Conservation (phyloP, 2,797 vertebrate species). For the Silurus lanzhouensis region DNA sequence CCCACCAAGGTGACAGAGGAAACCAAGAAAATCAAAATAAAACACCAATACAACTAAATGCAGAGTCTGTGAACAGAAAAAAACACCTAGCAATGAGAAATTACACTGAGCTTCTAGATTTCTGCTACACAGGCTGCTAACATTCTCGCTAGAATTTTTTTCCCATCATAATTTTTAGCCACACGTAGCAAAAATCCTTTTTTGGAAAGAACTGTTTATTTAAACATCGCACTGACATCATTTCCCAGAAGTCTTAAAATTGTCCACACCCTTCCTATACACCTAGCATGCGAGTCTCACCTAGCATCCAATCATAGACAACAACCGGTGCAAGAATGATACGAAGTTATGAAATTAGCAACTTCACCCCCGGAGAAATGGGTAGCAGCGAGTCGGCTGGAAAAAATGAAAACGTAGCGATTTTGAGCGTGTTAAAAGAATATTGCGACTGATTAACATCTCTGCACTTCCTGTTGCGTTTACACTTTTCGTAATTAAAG, state of each 20-base stretch:
- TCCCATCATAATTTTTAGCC: too few relatives aligned
- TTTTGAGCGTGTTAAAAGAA: background rate
- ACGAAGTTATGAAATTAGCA: conserved; percentile 11
- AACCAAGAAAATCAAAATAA: too few relatives aligned
- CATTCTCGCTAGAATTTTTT: too few relatives aligned
- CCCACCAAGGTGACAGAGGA: too few relatives aligned
- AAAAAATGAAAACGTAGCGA: background rate
- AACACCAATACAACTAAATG: too few relatives aligned
- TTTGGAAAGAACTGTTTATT: conserved; percentile 28
- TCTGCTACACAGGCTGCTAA: too few relatives aligned
- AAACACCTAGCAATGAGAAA: too few relatives aligned
- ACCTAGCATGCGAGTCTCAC: conserved; percentile 13
- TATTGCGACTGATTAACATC: background rate
- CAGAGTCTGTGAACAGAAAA: too few relatives aligned
- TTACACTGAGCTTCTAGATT: too few relatives aligned
- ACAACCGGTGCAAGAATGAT: background rate
- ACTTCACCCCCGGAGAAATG: too few relatives aligned
- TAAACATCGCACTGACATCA: background rate
- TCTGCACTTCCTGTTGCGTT: conserved; percentile 12
- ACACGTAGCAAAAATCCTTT: background rate
- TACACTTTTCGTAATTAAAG: conserved; percentile 22
- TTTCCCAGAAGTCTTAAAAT: background rate
- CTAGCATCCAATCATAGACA: background rate
- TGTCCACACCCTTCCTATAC: background rate
- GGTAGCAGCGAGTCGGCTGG: background rate